Base-by-base conservation (phyloP, 1,140 invertebrate species). In the Trichomalopsis sarcophagae region DNA sequence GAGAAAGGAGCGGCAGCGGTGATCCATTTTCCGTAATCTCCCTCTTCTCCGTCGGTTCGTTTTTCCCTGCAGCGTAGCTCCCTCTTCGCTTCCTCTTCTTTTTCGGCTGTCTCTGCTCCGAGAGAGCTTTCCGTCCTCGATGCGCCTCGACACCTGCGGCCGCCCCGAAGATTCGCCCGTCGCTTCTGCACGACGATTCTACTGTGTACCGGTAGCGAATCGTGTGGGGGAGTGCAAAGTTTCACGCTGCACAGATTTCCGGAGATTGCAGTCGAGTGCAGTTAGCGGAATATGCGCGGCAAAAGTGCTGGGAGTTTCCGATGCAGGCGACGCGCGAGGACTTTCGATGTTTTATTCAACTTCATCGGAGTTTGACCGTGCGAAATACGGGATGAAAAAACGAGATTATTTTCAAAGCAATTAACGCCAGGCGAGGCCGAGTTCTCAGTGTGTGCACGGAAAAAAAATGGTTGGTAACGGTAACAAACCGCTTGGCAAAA, bases 91-190 rank as follows among this genome's bases (percentile, higher is more conserved):
- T 62, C 21, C 17, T 71, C 68, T 71, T 71, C 3, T 71, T 71
- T 71, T 33, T 27, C 9, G 30, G 10, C 10, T 71, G 68, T 30
- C 23, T 14, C 30, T 5, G 68, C 13, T 87, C 84, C 84, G 50
- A 87, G 87, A 86, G 47, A 62, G 85, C 86, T 87, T 88, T 44
- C 73, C 78, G 80, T 47, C 80, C 83, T 69, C 84, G 81, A 85
- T 88, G 87, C 81, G 77, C 79, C 55, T 82, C 82, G 68, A 71
- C 68, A 71, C 68, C 68, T 71, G 27, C 23, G 68, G 5, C 68
- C 68, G 27, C 21, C 6, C 1, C n/a, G 66, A 30, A 71, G 14
- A 71, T 71, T 71, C 68, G 21, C 55, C 27, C 1, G 27, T 27
- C 27, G 27, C 27, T 27, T 27, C 27, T 27, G 27, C 27, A 27